Evolutionary conservation across 1,140 invertebrate genomes (phyloP), one percentile per base, ranked within the genome.

Genomic region (Drosophila pectinifera): DNA sequence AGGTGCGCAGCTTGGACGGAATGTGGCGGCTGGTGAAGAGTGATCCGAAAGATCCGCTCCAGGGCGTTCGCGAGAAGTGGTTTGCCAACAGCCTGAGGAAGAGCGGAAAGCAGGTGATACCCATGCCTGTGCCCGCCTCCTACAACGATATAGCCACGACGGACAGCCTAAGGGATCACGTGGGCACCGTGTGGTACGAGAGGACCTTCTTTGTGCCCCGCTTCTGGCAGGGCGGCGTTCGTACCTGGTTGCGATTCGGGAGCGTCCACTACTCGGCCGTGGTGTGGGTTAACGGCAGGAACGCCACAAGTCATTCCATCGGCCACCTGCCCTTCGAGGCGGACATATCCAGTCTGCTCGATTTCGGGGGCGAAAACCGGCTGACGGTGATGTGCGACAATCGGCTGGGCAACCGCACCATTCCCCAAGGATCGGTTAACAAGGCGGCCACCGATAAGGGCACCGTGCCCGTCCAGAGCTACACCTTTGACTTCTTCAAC

Each of bases 401-500:
- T 92, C 98, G 95, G 0, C 93, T 99, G 7, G 93, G 95, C 1
- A 93, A 94, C 16, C 94, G 94, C 22, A 98, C 96, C 10, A 93
- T 98, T 1, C 97, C 97, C 4, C 97, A 98, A 93, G 97, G 97
- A 41, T 92, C 88, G 42, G 91, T 97, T 7, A 78, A 92, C 10
- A 93, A 95, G 63, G 91, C 75, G 93, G 93, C 92, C 18, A 95
- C 94, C 61, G 95, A 97, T 80, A 94, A 94, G 51, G 93, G 94
- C 24, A 94, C 93, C 1, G 94, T 94, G 48, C 94, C 95, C 62
- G 92, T 95, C n/a, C 97, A 98, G 88, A 94, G 94, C 8, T 97
- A 98, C 65, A 96, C 96, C n/a, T 99, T 99, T 92, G 98, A 99
- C 91, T 99, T 99, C 92, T 99, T 98, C 92, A 99, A 99, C 92